Percentiles rank a stretch among this genome's conserved stretches.
Evolutionary conservation across 2,113 vertebrate species (phyloP).

Genomic region (Canis aureus): DNA sequence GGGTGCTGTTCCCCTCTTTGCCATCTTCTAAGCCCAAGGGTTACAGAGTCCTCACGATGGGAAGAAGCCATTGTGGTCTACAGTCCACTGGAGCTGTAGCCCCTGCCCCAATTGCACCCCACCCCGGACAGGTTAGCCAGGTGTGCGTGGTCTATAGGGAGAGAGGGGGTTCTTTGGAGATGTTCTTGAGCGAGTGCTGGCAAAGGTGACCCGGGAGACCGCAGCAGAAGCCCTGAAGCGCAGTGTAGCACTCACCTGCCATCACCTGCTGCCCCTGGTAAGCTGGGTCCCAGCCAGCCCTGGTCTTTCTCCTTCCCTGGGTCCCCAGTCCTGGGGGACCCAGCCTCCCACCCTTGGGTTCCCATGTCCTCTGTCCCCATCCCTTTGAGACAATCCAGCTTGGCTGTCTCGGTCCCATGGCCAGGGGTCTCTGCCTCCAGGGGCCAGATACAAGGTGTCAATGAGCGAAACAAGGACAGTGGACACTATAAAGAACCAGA

Average conservation of each 20-base stretch:
- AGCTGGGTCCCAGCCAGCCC: background rate
- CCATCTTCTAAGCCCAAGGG: background rate
- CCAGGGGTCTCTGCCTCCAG: background rate
- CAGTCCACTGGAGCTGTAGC: background rate
- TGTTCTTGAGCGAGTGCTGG: background rate
- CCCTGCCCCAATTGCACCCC: background rate
- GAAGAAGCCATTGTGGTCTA: background rate
- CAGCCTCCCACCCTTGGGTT: background rate
- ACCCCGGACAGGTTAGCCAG: background rate
- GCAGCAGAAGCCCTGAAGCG: background rate
- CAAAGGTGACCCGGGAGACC: background rate
- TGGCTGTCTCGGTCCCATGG: background rate
- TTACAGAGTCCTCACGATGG: background rate
- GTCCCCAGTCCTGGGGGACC: background rate
- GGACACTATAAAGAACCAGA: background rate
- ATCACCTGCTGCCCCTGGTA: background rate
- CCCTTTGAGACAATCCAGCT: background rate
- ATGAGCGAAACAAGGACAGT: background rate
- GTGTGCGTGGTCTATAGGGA: background rate
- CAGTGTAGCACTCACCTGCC: background rate
- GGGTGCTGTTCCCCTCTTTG: background rate
- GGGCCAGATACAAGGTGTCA: background rate
- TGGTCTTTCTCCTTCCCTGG: background rate
- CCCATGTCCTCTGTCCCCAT: background rate
- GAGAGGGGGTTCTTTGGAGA: background rate